Evolutionary conservation across 1,140 invertebrate species (phyloP), one percentile per base, ranked within the genome.

Genomic region (Melipona quadrifasciata): DNA sequence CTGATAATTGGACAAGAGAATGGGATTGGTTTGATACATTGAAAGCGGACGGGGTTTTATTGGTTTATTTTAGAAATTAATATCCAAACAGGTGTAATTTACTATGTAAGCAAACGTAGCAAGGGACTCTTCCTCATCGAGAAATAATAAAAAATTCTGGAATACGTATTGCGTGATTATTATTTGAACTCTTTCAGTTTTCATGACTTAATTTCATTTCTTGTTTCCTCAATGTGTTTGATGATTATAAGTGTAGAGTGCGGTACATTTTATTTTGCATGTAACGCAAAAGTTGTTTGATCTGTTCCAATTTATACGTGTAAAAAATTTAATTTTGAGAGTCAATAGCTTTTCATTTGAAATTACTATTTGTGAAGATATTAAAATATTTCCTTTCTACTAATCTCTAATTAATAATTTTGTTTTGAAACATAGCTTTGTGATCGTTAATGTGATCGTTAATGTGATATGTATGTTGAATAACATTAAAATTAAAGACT

Each of bases 1-100:
- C 27, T 75, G 73, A n/a, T 75, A 75, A 75, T 58, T 58, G 31
- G 21, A 17, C 17, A 1, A 39, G 55, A 39, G 21, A 58, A 75
- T 58, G 10, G 31, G 31, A 39, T n/a, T 58, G 27, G 31, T 16
- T 12, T 57, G 53, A 5, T 21, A 51, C 39, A 72, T 16, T 72
- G 24, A 16, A 17, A n/a, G 24, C 0, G 4, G n/a, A 6, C 6
- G 8, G 21, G 1, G 31, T n/a, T 39, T n/a, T 24, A 21, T 31
- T 24, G 31, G 55, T 58, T 75, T 75, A 75, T 75, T 75, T 75
- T 75, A 0, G 31, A 75, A 58, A 58, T 75, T 58, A 58, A 58
- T 58, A 31, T 2, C 16, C 17, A 75, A 1, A 75, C 0, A 11
- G 1, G 27, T 5, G 19, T 31, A 21, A 34, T 34, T 67, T 2